Base-by-base conservation (phyloP, 64 coral and sea anemone genomes). In the Montipora efflorescens region DNA sequence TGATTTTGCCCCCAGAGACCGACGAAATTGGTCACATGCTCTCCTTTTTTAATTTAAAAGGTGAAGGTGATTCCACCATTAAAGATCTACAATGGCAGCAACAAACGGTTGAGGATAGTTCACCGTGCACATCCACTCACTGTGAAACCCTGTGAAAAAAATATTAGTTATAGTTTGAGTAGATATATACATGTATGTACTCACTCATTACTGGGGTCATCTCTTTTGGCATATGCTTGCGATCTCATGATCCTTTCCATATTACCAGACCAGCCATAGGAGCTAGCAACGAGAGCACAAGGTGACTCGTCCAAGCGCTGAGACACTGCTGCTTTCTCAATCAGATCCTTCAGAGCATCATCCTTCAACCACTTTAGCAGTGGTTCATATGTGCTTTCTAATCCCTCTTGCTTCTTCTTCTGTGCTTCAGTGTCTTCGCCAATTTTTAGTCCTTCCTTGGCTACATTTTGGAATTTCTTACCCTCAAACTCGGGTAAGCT, bases 401-500 rank as follows among this genome's bases (percentile, higher is more conserved):
- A 74, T 9, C 94, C 98, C 59, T 96, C 98, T 13, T 91, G 67
- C 66, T 99, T 99, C 87, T 99, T 99, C 58, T 99, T 99, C 67
- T 94, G 76, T 53, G 89, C 96, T 69, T 99, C 98, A 43, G 58
- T 58, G 4, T 93, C 92, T 44, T 99, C 95, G 0, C 95, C 95
- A 48, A 99, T 91, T 80, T 99, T 99, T 67, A 99, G 61, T 22
- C 98, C 98, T 83, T 99, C 98, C 67, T 99, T 99, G 4, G 98
- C 98, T 0, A 96, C 98, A 83, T 99, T 99, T 68, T 99, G 98
- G 98, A 99, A 99, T 78, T 99, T 99, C 86, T 99, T 99, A 81
- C 98, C 98, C 87, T 99, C 98, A 72, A 99, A 99, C 46, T 99
- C 98, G 7, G 98, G 98, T 16, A 99, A 80, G 74, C 98, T 99